Evolutionary conservation across 2,888 invertebrate genomes (phyloP).

Genomic region (Imbricaverruca yamaguchii): DNA sequence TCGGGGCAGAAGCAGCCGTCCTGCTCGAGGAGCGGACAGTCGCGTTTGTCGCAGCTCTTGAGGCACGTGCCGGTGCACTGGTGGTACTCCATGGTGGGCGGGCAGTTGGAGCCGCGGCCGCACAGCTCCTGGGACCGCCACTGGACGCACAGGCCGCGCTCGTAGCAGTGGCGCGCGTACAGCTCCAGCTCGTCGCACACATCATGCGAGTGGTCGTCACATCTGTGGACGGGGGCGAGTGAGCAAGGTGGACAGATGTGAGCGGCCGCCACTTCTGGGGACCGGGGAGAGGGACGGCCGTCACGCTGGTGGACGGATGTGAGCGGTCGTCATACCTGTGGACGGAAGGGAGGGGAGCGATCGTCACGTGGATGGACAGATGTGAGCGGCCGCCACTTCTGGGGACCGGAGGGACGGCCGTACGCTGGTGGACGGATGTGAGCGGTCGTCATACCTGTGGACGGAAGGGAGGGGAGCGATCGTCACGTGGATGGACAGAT

Average conservation of each 20-base stretch:
- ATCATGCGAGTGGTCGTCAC: conserved; percentile 43
- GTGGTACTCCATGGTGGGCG: conserved; percentile 45
- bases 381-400: no score
- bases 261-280: no score
- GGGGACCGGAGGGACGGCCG: no score
- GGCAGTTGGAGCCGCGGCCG: conserved; percentile 50
- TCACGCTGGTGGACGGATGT: no score
- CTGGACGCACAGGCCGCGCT: conserved; percentile 61
- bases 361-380: no score
- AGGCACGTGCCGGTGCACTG: conserved; percentile 56
- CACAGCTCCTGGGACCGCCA: conserved; percentile 61
- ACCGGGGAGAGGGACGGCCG: neutral
- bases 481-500: no score
- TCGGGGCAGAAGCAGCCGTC: conserved; percentile 82
- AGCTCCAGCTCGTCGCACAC: conserved; percentile 59
- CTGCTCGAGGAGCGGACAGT: conserved; percentile 44
- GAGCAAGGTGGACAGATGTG: neutral
- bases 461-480: no score
- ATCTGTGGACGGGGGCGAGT: conserved; percentile 47
- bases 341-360: no score
- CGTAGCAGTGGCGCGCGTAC: conserved; percentile 63
- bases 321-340: no score
- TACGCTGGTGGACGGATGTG: no score
- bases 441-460: no score
- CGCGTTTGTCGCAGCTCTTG: conserved; percentile 56